These are phyloP conservation scores for Venusia cambrica DNA, from an alignment of 2,888 invertebrate genomes.

Conservation along the genomic window DNA sequence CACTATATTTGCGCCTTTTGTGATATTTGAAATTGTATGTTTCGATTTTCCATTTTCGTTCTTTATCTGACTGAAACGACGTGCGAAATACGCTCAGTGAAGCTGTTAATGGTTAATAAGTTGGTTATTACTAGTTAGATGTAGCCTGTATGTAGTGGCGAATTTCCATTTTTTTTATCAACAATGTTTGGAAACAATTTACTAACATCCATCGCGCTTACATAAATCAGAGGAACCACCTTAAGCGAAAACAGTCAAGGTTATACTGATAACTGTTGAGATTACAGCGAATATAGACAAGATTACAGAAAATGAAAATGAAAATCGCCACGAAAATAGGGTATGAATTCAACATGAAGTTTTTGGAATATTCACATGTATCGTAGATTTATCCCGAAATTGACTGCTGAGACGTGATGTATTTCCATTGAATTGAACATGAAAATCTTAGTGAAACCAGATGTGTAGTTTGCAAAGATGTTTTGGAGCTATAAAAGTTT, in stretches of 20 bases:
- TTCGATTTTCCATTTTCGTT: no score
- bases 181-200: no score
- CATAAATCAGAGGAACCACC: no score
- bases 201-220: no score
- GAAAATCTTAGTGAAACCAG: slow-evolving; percentile 16
- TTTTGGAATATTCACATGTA: slow-evolving; percentile 19
- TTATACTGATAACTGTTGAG: not conserved
- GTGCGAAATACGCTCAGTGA: no score
- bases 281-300: slow-evolving; percentile 16
- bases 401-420: slow-evolving; percentile 21
- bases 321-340: slow-evolving; percentile 13
- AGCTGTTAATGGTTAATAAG: no score
- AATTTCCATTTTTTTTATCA: no score
- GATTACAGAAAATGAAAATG: slow-evolving; percentile 11
- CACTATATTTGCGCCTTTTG: no score
- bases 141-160: no score
- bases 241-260: slow-evolving; percentile 4
- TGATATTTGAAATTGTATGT: no score
- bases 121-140: no score
- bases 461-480: slow-evolving; percentile 12
- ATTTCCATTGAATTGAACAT: slow-evolving; percentile 21
- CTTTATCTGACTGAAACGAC: no score
- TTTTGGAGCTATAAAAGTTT: slow-evolving; percentile 8
- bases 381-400: slow-evolving; percentile 19
- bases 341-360: slow-evolving; percentile 13